Evolutionary conservation across 2,888 invertebrate species (phyloP).

Genomic region (Philonicus albiceps): DNA sequence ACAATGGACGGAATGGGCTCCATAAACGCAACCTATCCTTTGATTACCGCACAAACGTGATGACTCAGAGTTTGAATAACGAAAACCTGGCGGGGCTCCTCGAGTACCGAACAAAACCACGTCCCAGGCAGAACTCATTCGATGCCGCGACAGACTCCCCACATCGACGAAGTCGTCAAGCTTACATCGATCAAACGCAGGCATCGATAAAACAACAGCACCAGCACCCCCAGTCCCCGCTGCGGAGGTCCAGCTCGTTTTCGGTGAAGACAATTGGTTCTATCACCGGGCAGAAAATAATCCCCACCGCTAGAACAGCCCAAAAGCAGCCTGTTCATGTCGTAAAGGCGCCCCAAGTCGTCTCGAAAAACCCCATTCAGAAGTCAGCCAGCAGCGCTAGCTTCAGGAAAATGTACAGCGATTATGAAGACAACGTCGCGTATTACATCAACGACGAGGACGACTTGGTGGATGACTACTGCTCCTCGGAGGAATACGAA

Average conservation of each 20-base stretch:
- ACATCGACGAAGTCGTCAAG: conserved; percentile 30
- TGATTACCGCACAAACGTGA: conserved; percentile 53
- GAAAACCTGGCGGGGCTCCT: conserved; percentile 43
- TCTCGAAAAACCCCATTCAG: conserved; percentile 53
- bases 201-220: conserved; percentile 50
- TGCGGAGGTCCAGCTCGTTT: conserved; percentile 75
- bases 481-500: conserved; percentile 54
- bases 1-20: conserved; percentile 49
- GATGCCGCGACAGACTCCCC: conserved; percentile 52
- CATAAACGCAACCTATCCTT: conserved; percentile 52
- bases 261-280: conserved; percentile 63
- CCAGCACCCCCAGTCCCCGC: conserved; percentile 58
- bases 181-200: conserved; percentile 52
- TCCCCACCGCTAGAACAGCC: neutral
- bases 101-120: conserved; percentile 47
- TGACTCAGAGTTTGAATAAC: conserved; percentile 62
- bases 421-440: conserved; percentile 61
- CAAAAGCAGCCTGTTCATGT: conserved; percentile 1
- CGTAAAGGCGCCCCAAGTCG: neutral
- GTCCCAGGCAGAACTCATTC: conserved; percentile 62
- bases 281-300: neutral
- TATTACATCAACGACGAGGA: conserved; percentile 64
- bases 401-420: conserved; percentile 60
- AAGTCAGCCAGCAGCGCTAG: conserved; percentile 63
- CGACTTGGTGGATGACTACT: conserved; percentile 50